phyloP scores from a whole-genome alignment of 2,113 vertebrate genomes.

The Percopsis transmontana region DNA sequence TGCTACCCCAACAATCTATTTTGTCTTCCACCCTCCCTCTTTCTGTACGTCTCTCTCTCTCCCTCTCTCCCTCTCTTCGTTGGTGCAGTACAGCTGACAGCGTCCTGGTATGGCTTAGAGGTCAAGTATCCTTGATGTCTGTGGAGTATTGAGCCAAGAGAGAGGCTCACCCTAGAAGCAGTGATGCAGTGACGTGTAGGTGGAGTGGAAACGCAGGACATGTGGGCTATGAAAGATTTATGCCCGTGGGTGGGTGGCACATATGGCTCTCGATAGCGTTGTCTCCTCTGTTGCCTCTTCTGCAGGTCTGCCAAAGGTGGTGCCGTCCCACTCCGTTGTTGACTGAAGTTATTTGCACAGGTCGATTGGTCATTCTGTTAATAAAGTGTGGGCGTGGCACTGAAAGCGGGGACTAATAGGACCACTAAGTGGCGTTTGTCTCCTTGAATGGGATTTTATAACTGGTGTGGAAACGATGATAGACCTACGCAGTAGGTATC shows the following conservation, averaged over 20 bases:
- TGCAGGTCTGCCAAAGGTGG: conserved; percentile 39
- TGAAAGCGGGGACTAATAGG: background rate
- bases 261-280: conserved; percentile 48
- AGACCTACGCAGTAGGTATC: background rate
- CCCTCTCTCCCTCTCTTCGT: conserved; percentile 19
- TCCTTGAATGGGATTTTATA: background rate
- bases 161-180: conserved; percentile 52
- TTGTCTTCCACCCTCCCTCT: conserved; percentile 27
- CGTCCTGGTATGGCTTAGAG: conserved; percentile 71
- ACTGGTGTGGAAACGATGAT: background rate
- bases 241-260: conserved; percentile 59
- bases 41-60: conserved; percentile 11
- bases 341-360: background rate
- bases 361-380: background rate
- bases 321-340: conserved; percentile 7
- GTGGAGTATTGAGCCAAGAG: conserved; percentile 57
- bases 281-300: conserved; percentile 32
- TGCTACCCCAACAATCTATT: conserved; percentile 43
- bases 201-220: conserved; percentile 63
- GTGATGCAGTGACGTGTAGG: conserved; percentile 70
- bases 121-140: conserved; percentile 73
- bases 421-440: background rate
- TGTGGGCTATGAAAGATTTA: conserved; percentile 72
- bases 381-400: background rate
- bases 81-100: conserved; percentile 56